phyloP scores from a whole-genome alignment of 2,888 invertebrate species.

The Zaprionus obscuricornis region DNA sequence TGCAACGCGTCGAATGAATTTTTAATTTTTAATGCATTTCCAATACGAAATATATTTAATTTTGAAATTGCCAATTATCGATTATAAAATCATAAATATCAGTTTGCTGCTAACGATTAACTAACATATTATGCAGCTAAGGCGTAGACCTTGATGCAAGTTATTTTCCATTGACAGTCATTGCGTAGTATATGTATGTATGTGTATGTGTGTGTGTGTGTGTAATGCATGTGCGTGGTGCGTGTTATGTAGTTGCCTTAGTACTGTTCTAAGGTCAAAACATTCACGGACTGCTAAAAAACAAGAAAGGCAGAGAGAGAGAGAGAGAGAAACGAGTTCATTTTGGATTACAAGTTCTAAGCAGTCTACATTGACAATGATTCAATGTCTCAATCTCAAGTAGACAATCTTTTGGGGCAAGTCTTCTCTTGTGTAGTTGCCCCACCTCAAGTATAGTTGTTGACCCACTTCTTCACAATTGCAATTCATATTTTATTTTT shows the following conservation, averaged over 20 bases:
- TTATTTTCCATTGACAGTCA: slow-evolving; percentile 30
- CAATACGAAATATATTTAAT: too few relatives aligned
- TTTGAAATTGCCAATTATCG: slow-evolving; percentile 13
- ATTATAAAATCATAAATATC: slow-evolving; percentile 7
- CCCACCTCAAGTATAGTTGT: too few relatives aligned
- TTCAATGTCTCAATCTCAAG: too few relatives aligned
- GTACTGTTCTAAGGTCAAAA: slow-evolving; percentile 41
- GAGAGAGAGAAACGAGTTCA: slow-evolving; percentile 22
- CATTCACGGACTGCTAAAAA: slow-evolving; percentile 27
- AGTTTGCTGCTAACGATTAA: neutral
- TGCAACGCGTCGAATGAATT: slow-evolving; percentile 23
- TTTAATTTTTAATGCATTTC: slow-evolving; percentile 12
- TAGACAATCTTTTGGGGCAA: too few relatives aligned
- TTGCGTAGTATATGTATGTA: too few relatives aligned
- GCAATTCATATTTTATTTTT: slow-evolving; percentile 24
- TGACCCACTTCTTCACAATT: too few relatives aligned
- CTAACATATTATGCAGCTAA: neutral
- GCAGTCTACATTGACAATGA: slow-evolving; percentile 50
- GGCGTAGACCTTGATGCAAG: slow-evolving; percentile 33
- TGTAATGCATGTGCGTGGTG: slow-evolving; percentile 4
- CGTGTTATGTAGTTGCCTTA: slow-evolving; percentile 3
- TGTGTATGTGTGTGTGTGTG: too few relatives aligned
- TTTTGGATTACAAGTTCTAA: slow-evolving; percentile 20
- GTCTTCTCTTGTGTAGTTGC: too few relatives aligned
- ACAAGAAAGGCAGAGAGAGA: too few relatives aligned